These are phyloP conservation scores for Acanthurus leucopareius DNA, from an alignment of 2,797 vertebrate species.

Conservation along the genomic window DNA sequence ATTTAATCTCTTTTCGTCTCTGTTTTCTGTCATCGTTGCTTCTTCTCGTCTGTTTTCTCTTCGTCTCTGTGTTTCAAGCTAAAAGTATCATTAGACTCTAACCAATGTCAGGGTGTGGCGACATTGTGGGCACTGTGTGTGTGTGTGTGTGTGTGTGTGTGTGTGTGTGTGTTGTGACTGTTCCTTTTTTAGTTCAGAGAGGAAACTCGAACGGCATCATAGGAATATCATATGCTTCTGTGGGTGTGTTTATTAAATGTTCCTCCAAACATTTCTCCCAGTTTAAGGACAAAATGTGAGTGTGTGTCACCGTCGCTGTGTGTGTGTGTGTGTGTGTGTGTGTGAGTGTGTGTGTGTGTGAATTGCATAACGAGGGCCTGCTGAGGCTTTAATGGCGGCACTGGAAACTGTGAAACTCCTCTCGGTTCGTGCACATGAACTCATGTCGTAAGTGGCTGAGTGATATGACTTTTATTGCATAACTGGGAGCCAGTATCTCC, in stretches of 20 bases:
- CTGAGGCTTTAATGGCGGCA: not conserved
- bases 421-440: not conserved
- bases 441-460: too few species aligned
- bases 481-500: too few species aligned
- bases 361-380: constrained; percentile 28
- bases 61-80: constrained; percentile 18
- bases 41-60: not conserved
- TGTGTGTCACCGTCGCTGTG: constrained; percentile 1
- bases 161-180: constrained; percentile 8
- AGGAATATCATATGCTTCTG: constrained; percentile 47
- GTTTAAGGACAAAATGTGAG: constrained; percentile 23
- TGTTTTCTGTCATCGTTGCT: not conserved
- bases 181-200: constrained; percentile 66
- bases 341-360: constrained; percentile 14
- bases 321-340: constrained; percentile 17
- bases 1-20: constrained; percentile 2
- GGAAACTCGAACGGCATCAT: constrained; percentile 58
- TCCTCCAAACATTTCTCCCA: not conserved
- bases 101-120: constrained; percentile 77
- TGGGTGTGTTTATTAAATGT: constrained; percentile 44
- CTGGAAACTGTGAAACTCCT: not conserved
- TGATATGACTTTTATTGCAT: too few species aligned
- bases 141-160: constrained; percentile 32
- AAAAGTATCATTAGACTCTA: constrained; percentile 60
- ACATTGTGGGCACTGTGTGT: constrained; percentile 56